Evolutionary conservation across 2,113 vertebrate species (phyloP).

Genomic region (Scatophagus argus): DNA sequence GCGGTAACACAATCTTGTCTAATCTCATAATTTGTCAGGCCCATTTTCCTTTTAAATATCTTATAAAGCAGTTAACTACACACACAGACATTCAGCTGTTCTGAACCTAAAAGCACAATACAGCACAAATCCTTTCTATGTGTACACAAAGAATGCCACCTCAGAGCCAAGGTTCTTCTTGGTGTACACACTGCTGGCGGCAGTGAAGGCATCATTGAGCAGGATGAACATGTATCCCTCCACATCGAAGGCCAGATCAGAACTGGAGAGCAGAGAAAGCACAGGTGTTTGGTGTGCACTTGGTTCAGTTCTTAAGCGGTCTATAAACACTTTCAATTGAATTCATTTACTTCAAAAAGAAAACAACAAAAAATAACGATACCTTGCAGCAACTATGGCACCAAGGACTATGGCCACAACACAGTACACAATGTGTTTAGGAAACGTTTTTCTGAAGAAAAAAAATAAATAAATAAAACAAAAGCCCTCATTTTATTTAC

Average conservation of each 20-base stretch:
- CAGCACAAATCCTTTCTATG: neutral
- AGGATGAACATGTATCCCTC: conserved; percentile 90
- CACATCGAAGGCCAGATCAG: conserved; percentile 91
- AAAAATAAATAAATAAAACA: neutral
- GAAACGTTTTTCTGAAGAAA: conserved; percentile 87
- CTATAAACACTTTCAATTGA: neutral
- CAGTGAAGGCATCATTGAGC: conserved; percentile 93
- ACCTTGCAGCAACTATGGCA: conserved; percentile 93
- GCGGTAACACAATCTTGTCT: neutral
- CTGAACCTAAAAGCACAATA: neutral
- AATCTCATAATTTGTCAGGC: neutral
- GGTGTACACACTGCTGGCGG: conserved; percentile 91
- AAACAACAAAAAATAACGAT: conserved; percentile 37
- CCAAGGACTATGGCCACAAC: conserved; percentile 89
- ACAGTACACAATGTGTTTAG: conserved; percentile 83
- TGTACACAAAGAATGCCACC: conserved; percentile 75
- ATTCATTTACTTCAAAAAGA: neutral
- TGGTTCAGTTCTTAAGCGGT: neutral
- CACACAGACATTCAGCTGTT: neutral
- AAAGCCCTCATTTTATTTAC: neutral
- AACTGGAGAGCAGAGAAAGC: conserved; percentile 76
- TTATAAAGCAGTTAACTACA: neutral
- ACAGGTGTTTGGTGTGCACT: neutral
- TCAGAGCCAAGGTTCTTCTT: conserved; percentile 92
- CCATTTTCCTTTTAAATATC: neutral